Conservation (phyloP, 1,140 invertebrate genomes). For the Atopsyche davidsoni region DNA sequence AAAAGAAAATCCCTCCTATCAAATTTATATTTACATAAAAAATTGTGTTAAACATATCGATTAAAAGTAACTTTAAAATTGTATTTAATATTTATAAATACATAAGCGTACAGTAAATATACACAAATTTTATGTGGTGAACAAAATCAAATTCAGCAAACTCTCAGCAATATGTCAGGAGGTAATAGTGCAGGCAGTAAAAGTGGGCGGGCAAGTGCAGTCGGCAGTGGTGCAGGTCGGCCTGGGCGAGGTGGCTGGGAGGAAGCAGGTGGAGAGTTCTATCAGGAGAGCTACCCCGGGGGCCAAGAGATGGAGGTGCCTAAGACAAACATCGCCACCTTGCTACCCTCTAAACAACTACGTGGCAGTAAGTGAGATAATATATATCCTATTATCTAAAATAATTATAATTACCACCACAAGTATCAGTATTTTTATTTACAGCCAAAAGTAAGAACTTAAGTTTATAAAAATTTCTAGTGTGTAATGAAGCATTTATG, state of each 20-base stretch:
- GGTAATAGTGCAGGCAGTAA: conserved; percentile 34
- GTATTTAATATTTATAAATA: conserved; percentile 6
- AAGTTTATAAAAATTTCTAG: too few species aligned
- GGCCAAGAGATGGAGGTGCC: conserved; percentile 56
- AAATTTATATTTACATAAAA: too few species aligned
- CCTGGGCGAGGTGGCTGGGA: conserved; percentile 58
- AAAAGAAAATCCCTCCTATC: too few species aligned
- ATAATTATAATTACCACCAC: too few species aligned
- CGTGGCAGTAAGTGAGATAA: conserved; percentile 61
- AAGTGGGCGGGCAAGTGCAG: conserved; percentile 11
- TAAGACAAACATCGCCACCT: conserved; percentile 65
- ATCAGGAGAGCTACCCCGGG: conserved; percentile 75
- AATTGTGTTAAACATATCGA: too few species aligned
- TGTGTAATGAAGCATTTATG: too few species aligned
- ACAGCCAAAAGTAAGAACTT: too few species aligned
- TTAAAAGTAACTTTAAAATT: conserved; percentile 5
- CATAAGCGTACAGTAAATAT: conserved; percentile 5
- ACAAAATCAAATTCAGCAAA: conserved; percentile 6
- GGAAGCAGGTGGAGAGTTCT: conserved; percentile 79
- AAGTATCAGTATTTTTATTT: too few species aligned
- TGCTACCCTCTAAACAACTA: conserved; percentile 71
- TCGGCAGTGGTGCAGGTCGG: conserved; percentile 32
- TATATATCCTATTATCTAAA: too few species aligned
- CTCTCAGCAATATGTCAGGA: conserved; percentile 46
- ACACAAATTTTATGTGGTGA: too few species aligned